phyloP scores from a whole-genome alignment of 2,888 invertebrate species.

The Thumatha senex region DNA sequence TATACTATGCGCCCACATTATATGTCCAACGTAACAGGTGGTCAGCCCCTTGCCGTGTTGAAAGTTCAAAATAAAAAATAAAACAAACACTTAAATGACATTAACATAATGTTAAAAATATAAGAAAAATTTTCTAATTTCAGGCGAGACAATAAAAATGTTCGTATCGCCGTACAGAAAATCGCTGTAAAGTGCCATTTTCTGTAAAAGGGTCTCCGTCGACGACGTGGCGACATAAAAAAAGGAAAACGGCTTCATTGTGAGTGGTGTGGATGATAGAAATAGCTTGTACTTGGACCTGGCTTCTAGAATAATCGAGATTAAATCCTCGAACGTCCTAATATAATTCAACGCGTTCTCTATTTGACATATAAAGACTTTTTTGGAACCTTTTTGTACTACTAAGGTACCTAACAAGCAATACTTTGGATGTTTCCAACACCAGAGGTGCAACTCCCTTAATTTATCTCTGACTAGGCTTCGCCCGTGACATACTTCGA shows the following conservation, averaged over 20 bases:
- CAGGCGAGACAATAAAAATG: constrained; percentile 16
- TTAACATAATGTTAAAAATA: background rate
- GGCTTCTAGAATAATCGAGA: constrained; percentile 1
- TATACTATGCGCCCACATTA: too few relatives aligned
- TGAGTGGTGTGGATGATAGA: constrained; percentile 16
- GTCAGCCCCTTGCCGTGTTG: too few relatives aligned
- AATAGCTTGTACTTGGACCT: constrained; percentile 8
- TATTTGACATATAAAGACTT: background rate
- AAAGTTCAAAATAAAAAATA: too few relatives aligned
- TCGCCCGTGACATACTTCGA: too few relatives aligned
- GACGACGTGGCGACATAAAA: constrained; percentile 31
- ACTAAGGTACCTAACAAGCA: too few relatives aligned
- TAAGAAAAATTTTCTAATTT: constrained; percentile 25
- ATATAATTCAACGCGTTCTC: too few relatives aligned
- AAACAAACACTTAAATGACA: too few relatives aligned
- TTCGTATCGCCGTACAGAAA: constrained; percentile 6
- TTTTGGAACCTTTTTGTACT: too few relatives aligned
- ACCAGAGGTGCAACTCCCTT: too few relatives aligned
- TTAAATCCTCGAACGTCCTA: background rate
- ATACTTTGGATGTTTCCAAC: too few relatives aligned
- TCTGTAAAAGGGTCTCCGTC: constrained; percentile 18
- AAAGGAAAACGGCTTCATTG: constrained; percentile 40
- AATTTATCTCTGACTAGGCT: too few relatives aligned
- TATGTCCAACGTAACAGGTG: too few relatives aligned
- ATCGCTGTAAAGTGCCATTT: constrained; percentile 13